These are phyloP conservation scores for Leptogaster cylindrica DNA, from an alignment of 2,888 invertebrate species.

Conservation along the genomic window DNA sequence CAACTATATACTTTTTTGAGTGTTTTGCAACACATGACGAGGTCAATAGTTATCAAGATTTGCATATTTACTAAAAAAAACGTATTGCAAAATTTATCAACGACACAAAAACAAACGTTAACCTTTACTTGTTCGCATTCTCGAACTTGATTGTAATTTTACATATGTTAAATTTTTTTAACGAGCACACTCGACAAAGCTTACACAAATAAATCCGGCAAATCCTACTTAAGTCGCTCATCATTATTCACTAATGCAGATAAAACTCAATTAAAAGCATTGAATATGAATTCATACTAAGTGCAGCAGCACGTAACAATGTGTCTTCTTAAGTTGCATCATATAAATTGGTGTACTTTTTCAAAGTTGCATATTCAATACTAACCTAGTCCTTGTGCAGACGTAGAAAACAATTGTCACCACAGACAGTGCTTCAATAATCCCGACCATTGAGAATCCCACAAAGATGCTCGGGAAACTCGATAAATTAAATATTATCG, in stretches of 20 bases:
- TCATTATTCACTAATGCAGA: slow-evolving; percentile 5
- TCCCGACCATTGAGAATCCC: slow-evolving; percentile 57
- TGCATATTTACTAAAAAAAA: background rate
- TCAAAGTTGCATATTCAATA: slow-evolving; percentile 15
- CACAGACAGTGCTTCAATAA: slow-evolving; percentile 58
- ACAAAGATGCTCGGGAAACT: slow-evolving; percentile 49
- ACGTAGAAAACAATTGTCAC: slow-evolving; percentile 58
- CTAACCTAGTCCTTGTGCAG: slow-evolving; percentile 60
- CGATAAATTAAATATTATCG: background rate
- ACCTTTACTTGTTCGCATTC: background rate
- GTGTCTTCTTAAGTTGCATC: too few species aligned
- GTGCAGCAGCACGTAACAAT: background rate
- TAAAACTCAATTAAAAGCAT: background rate
- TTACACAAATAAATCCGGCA: too few species aligned
- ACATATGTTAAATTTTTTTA: background rate
- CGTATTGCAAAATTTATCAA: background rate
- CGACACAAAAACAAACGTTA: background rate
- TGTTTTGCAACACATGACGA: background rate
- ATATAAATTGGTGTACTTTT: too few species aligned
- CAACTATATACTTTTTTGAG: too few species aligned
- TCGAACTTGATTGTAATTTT: background rate
- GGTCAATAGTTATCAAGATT: slow-evolving; percentile 10
- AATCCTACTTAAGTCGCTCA: too few species aligned
- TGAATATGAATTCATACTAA: background rate
- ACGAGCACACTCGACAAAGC: too few species aligned